Evolutionary conservation across 2,113 vertebrate species (phyloP), one percentile per base, ranked within the genome.

Genomic region (Chlamydotis undulata): DNA sequence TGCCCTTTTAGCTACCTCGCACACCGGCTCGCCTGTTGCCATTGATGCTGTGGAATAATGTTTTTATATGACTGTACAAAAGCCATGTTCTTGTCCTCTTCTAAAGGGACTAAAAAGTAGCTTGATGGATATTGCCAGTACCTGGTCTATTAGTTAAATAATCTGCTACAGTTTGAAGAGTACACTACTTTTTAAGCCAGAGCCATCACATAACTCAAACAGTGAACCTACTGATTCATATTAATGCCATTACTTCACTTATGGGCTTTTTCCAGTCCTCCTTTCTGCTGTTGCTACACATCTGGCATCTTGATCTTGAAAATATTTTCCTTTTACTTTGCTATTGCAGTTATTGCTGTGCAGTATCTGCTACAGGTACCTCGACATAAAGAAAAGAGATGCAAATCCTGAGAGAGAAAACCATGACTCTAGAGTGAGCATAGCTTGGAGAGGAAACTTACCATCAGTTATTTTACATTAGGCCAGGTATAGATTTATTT

Each of bases 21-120:
- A 0, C 22, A 12, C 60, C 0, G 0, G 6, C 31, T 76, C 11
- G 1, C 47, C 47, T 49, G 24, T 53, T 89, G 28, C 49, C 35
- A 19, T 31, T 63, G 8, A 60, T 47, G 6, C 12, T 60, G 9
- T 24, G 13, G 26, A 55, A 19, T 39, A 25, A 52, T 1, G 2
- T 19, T 33, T 87, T 53, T 39, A 24, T 19, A 13, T 12, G 71
- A 8, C 33, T 73, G 13, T 45, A 5, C 26, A 61, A 69, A 74
- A 84, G 28, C 7, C 52, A 12, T 8, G 12, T 70, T 67, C n/a
- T 60, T 71, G 18, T 82, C 16, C 52, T 89, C 7, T 37, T 86
- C 33, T 59, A 12, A 65, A 79, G 35, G 43, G 35, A 50, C 43
- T 56, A 35, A 85, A 31, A 1, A 65, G 33, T 47, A 71, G 8